Conservation (phyloP, 2,888 invertebrate species). For the Pecten maximus region DNA sequence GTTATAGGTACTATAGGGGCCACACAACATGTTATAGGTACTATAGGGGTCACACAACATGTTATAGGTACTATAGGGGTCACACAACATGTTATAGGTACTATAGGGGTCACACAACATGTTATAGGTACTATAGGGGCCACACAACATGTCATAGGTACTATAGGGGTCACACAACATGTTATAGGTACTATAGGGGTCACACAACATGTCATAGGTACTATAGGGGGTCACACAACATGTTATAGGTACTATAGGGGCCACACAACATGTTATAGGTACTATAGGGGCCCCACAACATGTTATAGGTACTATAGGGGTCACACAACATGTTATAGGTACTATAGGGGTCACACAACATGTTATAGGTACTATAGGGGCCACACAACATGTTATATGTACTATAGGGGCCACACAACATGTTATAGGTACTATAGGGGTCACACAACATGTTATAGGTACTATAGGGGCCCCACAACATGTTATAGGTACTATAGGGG, state of each 20-base stretch:
- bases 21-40: conserved; percentile 27
- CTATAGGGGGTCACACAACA: background rate
- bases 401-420: conserved; percentile 33
- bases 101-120: conserved; percentile 29
- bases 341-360: conserved; percentile 20
- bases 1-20: conserved; percentile 23
- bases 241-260: conserved; percentile 1
- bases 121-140: conserved; percentile 3
- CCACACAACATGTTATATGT: background rate
- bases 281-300: conserved; percentile 21
- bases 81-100: background rate
- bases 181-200: background rate
- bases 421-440: conserved; percentile 11
- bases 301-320: background rate
- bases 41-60: conserved; percentile 33
- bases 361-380: background rate
- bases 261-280: background rate
- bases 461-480: too few species aligned
- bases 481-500: too few species aligned
- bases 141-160: background rate
- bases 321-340: background rate
- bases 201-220: conserved; percentile 13
- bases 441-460: background rate
- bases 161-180: background rate
- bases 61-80: background rate